Evolutionary conservation across 2,113 vertebrate species (phyloP).

Genomic region (Azemiops feae): DNA sequence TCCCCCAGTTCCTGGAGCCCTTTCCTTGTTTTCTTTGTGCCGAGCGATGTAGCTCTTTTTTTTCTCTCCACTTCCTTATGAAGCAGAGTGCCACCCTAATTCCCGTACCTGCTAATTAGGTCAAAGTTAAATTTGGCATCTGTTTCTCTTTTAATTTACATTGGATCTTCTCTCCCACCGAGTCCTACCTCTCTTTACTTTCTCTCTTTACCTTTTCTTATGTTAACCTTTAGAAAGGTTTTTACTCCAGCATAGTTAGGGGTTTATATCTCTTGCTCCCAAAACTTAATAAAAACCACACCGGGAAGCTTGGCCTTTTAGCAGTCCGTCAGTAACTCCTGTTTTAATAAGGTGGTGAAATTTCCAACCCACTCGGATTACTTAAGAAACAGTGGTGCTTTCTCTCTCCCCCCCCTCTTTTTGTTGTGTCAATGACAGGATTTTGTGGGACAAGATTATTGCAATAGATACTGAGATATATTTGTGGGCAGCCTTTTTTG

Average conservation of each 20-base stretch:
- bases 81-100: neutral
- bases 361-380: neutral
- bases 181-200: neutral
- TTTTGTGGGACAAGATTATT: neutral
- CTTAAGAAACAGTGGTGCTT: neutral
- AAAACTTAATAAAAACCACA: neutral
- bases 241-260: neutral
- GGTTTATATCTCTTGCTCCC: neutral
- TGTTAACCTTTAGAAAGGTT: neutral
- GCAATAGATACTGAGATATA: neutral
- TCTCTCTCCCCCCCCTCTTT: no score
- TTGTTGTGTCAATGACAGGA: neutral
- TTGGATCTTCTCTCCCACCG: neutral
- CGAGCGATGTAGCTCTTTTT: neutral
- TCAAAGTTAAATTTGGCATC: neutral
- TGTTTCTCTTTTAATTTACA: neutral
- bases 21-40: neutral
- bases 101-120: neutral
- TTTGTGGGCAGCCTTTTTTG: neutral
- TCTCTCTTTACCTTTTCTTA: neutral
- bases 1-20: neutral
- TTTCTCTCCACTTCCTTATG: neutral
- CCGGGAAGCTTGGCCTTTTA: neutral
- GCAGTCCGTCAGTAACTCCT: neutral
- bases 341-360: neutral